phyloP scores from a whole-genome alignment of 2,113 vertebrate species.

The Pedetes capensis region DNA sequence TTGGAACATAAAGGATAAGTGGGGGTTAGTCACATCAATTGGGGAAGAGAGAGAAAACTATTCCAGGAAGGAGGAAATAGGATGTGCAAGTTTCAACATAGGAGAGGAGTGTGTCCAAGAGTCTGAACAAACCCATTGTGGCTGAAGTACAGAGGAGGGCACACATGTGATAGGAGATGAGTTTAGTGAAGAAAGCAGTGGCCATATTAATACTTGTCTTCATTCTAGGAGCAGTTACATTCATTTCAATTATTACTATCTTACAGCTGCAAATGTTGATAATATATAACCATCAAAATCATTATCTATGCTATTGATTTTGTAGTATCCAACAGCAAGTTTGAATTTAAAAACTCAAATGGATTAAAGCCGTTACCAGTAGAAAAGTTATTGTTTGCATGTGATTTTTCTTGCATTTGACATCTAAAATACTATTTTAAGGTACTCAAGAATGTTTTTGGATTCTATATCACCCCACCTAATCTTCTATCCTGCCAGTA shows the following conservation, averaged over 20 bases:
- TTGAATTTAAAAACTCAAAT: neutral
- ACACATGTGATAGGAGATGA: neutral
- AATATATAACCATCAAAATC: conserved; percentile 9
- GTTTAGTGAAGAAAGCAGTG: neutral
- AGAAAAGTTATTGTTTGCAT: neutral
- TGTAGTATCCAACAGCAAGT: neutral
- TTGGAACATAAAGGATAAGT: neutral
- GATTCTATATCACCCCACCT: neutral
- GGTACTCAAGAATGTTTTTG: neutral
- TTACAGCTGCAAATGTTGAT: neutral
- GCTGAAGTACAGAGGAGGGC: neutral
- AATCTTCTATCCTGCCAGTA: neutral
- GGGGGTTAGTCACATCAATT: neutral
- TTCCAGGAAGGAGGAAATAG: neutral
- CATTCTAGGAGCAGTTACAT: neutral
- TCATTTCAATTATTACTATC: conserved; percentile 48
- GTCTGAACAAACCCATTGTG: neutral
- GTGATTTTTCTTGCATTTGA: neutral
- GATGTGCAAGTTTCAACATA: neutral
- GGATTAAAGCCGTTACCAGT: neutral
- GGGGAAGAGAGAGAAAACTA: neutral
- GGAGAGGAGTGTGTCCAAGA: neutral
- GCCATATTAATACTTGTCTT: conserved; percentile 21
- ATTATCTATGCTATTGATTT: conserved; percentile 24
- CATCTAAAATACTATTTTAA: conserved; percentile 19